Base-by-base conservation (phyloP, 2,888 invertebrate genomes). In the Limnephilus auricula region DNA sequence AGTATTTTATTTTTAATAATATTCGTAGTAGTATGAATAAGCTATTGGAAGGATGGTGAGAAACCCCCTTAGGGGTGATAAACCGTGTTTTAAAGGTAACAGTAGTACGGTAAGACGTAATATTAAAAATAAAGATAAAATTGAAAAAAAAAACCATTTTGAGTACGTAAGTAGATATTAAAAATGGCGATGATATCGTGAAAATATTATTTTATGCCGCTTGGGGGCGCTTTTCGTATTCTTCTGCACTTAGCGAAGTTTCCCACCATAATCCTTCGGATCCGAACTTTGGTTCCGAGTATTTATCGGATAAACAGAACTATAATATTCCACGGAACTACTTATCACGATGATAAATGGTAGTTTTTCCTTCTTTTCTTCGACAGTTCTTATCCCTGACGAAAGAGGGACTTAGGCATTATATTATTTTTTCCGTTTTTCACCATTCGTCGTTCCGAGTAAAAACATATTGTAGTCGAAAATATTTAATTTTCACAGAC, bases 321-420 rank as follows among this genome's bases (percentile, higher is more conserved):
- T 82, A 34, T 82, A 32, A 65, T 82, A 32, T 82, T 82, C 82
- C 34, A 82, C 32, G 13, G 25, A 18, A 34, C 82, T 65, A 82
- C 82, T 82, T 82, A 82, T 82, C 82, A 31, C 25, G n/a, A 82
- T 82, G 82, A 82, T 82, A 82, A 82, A 82, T 82, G 82, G 34
- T 82, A 37, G 65, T 65, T 65, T 65, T 65, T 50, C 18, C 9
- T 65, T 65, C 65, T 65, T 25, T 65, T 65, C 65, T 65, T 65
- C 65, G 65, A 65, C 65, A 65, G 65, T 65, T 65, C 65, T 65
- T 65, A n/a, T 65, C 65, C 65, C 9, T n/a, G 25, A n/a, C 65
- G 25, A 65, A 25, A 65, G 65, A 65, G 65, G 25, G 65, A 65
- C 50, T 50, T 50, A 25, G 18, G 18, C 18, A 9, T 65, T 25